A percentile compares a stretch with the other conserved stretches of the same genome.
phyloP scores from a whole-genome alignment of 2,888 invertebrate genomes.

The Ctenicera cuprea region DNA sequence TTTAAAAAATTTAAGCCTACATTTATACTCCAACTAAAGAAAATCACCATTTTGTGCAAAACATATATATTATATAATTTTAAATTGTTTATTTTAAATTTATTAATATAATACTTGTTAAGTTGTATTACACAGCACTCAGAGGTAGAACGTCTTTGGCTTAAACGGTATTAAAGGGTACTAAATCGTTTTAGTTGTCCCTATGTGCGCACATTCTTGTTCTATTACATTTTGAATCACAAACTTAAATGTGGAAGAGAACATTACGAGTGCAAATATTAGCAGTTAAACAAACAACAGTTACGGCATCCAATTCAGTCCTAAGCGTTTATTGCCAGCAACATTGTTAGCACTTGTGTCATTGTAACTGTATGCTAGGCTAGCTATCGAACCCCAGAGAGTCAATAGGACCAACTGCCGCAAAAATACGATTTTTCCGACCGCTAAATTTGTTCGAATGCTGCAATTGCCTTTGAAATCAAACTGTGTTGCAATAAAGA shows the following conservation, averaged over 20 bases:
- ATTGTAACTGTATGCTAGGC: slow-evolving; percentile 50
- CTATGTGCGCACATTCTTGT: background rate
- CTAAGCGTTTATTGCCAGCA: slow-evolving; percentile 43
- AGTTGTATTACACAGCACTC: too few relatives aligned
- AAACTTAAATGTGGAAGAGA: slow-evolving; percentile 12
- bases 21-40: too few relatives aligned
- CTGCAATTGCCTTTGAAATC: slow-evolving; percentile 48
- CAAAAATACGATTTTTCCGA: slow-evolving; percentile 57
- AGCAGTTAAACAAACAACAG: slow-evolving; percentile 43
- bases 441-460: slow-evolving; percentile 53
- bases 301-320: slow-evolving; percentile 38
- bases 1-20: too few relatives aligned
- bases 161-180: background rate
- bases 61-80: too few relatives aligned
- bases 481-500: slow-evolving; percentile 32
- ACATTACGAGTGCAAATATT: slow-evolving; percentile 52
- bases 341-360: slow-evolving; percentile 56
- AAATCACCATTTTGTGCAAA: too few relatives aligned
- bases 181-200: background rate
- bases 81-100: too few relatives aligned
- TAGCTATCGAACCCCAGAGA: slow-evolving; percentile 47
- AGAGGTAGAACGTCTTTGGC: too few relatives aligned
- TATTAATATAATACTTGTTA: too few relatives aligned
- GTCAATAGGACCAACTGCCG: slow-evolving; percentile 55
- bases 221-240: background rate